A percentile compares a stretch with the other conserved stretches of the same genome.
Conservation (phyloP, 2,797 vertebrate genomes). For the Aeoliscus strigatus region DNA sequence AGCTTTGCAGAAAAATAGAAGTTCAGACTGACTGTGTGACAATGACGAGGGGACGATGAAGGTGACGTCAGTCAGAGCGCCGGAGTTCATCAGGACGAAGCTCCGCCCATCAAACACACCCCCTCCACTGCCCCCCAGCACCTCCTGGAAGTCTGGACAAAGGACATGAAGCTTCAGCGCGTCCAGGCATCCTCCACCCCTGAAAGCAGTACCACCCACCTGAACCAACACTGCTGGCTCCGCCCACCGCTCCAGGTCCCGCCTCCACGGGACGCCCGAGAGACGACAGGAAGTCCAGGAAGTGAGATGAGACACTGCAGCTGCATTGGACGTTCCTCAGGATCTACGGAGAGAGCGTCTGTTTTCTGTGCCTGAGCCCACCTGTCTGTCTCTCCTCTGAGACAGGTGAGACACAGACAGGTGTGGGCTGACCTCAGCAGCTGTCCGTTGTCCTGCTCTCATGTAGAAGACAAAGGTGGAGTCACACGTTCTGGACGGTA, state of each 20-base stretch:
- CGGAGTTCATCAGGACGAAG: conserved; percentile 83
- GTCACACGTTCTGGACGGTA: conserved; percentile 85
- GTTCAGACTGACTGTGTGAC: conserved; percentile 16
- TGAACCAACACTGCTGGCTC: conserved; percentile 68
- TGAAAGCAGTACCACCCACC: conserved; percentile 61
- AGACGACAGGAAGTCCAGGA: conserved; percentile 87
- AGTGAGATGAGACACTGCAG: conserved; percentile 80
- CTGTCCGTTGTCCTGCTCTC: conserved; percentile 88
- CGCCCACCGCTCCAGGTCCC: conserved; percentile 25
- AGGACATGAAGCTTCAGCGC: too few species aligned
- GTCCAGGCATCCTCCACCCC: not conserved
- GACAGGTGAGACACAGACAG: conserved; percentile 1
- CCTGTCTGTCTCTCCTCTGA: too few species aligned
- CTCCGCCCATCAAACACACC: conserved; percentile 86
- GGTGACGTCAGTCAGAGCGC: conserved; percentile 86
- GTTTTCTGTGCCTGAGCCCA: not conserved
- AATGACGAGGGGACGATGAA: conserved; percentile 82
- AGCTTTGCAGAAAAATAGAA: not conserved
- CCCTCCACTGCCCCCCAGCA: conserved; percentile 80
- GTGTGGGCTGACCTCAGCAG: conserved; percentile 76
- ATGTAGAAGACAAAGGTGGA: conserved; percentile 90
- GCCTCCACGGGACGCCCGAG: conserved; percentile 84
- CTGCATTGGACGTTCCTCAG: conserved; percentile 86
- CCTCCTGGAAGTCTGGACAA: conserved; percentile 76
- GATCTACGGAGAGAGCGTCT: conserved; percentile 70